These are phyloP conservation scores for Megaceryle torquata DNA, from an alignment of 2,113 vertebrate species.

Conservation along the genomic window DNA sequence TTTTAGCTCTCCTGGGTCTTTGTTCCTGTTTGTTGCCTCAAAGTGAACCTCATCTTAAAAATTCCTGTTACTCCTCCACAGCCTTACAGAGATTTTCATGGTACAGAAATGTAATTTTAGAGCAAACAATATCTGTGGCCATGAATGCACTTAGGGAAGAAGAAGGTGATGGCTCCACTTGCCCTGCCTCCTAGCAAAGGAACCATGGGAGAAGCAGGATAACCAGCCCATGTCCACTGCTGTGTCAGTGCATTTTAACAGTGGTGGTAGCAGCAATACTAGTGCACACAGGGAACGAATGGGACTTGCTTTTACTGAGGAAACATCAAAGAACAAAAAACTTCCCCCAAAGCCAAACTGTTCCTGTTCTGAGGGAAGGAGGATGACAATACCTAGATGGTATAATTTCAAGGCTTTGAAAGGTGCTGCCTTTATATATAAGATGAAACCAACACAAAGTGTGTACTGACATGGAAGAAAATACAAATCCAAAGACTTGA, in stretches of 20 bases:
- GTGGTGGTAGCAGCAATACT: not conserved
- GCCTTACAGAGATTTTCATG: not conserved
- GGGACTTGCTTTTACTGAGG: not conserved
- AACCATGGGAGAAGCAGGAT: not conserved
- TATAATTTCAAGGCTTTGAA: conserved; percentile 1
- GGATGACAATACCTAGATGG: not conserved
- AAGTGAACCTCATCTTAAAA: conserved; percentile 30
- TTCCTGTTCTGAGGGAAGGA: not conserved
- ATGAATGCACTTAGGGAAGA: not conserved
- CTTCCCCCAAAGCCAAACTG: conserved; percentile 16
- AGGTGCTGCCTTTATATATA: not conserved
- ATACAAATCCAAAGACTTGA: not conserved
- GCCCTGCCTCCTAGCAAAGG: not conserved
- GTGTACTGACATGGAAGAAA: conserved; percentile 31
- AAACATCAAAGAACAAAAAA: conserved; percentile 7
- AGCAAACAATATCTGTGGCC: not conserved
- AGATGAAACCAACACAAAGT: not conserved
- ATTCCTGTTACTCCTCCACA: not conserved
- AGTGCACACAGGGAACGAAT: not conserved
- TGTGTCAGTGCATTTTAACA: not conserved
- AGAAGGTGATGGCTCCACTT: not conserved
- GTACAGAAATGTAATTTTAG: not conserved
- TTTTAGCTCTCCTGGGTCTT: conserved; percentile 35
- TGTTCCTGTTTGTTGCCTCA: conserved; percentile 56
- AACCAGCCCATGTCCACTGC: not conserved